phyloP scores from a whole-genome alignment of 35 echinoderm and acorn worm species.

The Apostichopus parvimensis region DNA sequence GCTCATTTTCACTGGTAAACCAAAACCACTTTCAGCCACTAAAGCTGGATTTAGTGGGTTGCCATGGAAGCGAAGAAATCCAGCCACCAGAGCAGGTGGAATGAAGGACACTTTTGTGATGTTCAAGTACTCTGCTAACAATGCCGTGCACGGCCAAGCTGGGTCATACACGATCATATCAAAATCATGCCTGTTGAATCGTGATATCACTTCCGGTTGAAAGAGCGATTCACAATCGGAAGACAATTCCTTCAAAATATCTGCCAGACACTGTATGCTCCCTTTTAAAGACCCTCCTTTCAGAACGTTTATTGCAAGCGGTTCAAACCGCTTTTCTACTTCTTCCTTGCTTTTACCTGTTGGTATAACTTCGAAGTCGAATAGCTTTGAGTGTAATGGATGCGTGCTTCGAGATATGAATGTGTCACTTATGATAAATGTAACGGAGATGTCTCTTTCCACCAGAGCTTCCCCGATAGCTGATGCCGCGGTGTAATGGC shows the following conservation, averaged over 20 bases:
- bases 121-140: conserved; percentile 9
- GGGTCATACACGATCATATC: conserved; percentile 57
- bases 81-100: neutral
- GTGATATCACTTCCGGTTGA: neutral
- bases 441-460: conserved; percentile 51
- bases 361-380: conserved; percentile 43
- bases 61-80: neutral
- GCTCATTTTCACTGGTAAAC: conserved; percentile 26
- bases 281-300: neutral
- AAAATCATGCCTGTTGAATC: conserved; percentile 9
- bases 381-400: conserved; percentile 52
- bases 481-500: conserved; percentile 54
- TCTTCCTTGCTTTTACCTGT: conserved; percentile 7
- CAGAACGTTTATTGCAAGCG: neutral
- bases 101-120: conserved; percentile 3
- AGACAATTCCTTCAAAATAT: neutral
- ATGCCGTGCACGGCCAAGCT: conserved; percentile 46
- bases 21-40: neutral
- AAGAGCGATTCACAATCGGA: conserved; percentile 4
- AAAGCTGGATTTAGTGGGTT: conserved; percentile 18
- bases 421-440: conserved; percentile 56
- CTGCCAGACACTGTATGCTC: neutral
- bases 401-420: conserved; percentile 30
- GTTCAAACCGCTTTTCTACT: conserved; percentile 10
- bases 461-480: conserved; percentile 56